Evolutionary conservation across 1,140 invertebrate genomes (phyloP).

Genomic region (Camponotus pennsylvanicus): DNA sequence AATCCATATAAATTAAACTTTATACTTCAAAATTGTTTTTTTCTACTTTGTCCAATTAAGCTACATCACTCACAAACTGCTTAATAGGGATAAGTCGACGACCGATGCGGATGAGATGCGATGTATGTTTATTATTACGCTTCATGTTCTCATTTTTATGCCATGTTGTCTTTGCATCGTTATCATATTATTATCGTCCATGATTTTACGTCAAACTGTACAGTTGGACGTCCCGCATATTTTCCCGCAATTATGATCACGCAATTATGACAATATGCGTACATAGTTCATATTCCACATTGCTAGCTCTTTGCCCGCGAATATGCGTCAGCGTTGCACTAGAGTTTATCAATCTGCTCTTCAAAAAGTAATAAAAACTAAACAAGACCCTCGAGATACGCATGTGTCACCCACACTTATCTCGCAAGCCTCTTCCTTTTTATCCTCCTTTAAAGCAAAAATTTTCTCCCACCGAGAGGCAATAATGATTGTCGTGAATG

Average conservation of each 20-base stretch:
- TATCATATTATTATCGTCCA: slow-evolving; percentile 27
- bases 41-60: not conserved
- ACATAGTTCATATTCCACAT: slow-evolving; percentile 32
- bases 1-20: not conserved
- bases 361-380: slow-evolving; percentile 7
- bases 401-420: not conserved
- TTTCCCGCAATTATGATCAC: not conserved
- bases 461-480: not conserved
- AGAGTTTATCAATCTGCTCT: slow-evolving; percentile 30
- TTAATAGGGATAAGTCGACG: slow-evolving; percentile 28
- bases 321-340: slow-evolving; percentile 3
- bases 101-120: slow-evolving; percentile 22
- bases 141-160: not conserved
- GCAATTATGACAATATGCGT: not conserved
- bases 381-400: slow-evolving; percentile 4
- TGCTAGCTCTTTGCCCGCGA: slow-evolving; percentile 1
- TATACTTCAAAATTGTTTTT: not conserved
- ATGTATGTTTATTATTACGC: slow-evolving; percentile 22
- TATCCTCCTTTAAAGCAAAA: not conserved
- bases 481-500: slow-evolving; percentile 60
- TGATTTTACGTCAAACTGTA: slow-evolving; percentile 32
- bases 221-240: not conserved
- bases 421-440: not conserved
- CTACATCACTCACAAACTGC: not conserved
- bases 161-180: not conserved